Evolutionary conservation across 2,797 vertebrate species (phyloP), one percentile per base, ranked within the genome.

Genomic region (Hafferia zeledoni): DNA sequence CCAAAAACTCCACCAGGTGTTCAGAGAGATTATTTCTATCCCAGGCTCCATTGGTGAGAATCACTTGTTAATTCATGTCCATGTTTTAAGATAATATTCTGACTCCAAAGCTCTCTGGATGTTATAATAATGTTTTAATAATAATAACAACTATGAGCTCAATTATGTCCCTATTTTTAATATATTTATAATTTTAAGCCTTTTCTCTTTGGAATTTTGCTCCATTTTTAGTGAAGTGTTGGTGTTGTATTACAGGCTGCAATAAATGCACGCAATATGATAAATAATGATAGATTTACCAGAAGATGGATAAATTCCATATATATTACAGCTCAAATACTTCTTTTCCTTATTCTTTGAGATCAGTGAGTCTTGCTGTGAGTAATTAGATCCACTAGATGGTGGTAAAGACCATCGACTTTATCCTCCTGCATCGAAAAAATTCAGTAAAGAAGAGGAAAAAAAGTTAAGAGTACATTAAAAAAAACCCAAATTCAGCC

Each of bases 381-480:
- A 84, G 37, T 14, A 41, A 49, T 19, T 27, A 75, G 68, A 78
- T 56, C 98, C 98, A 98, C 98, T 98, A 98, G 98, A 98, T 98
- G 98, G 98, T 97, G 94, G 71, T 97, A 98, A 96, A 98, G 97
- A 97, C 96, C 98, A 98, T 41, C 49, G 78, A 19, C 95, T 98
- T 41, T 25, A 10, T 55, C 37, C 37, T 95, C 49, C 52, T 2
- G 47, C 41, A 30, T 41, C 25, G 6, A 57, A 44, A 1, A n/a
- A 90, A 19, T 17, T 37, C 59, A 74, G 55, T 18, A 41, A 49
- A 23, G 33, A 53, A 1, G 14, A 12, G 11, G n/a, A 11, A 33
- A 83, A 67, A 59, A 90, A 92, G 84, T 92, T 60, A 44, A 63
- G 33, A 65, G 20, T 4, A 2, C 5, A 6, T 49, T 61, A 33